phyloP scores from a whole-genome alignment of 2,888 invertebrate species.

The Sminthurides aquaticus region DNA sequence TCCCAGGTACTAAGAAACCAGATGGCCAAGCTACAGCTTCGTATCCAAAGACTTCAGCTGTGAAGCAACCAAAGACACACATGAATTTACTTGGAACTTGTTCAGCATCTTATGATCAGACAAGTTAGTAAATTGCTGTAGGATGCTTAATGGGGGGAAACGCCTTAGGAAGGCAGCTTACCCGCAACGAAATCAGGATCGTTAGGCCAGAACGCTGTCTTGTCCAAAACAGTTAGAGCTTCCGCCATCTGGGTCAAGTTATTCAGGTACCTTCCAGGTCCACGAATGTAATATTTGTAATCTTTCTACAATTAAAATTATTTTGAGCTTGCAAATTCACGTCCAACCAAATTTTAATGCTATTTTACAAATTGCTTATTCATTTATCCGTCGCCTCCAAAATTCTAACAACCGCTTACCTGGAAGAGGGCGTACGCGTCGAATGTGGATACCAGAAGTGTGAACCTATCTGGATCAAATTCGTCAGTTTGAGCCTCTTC shows the following conservation, averaged over 20 bases:
- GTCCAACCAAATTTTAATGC: too few relatives aligned
- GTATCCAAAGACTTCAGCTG: slow-evolving; percentile 40
- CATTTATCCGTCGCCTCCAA: background rate
- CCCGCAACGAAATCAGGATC: slow-evolving; percentile 43
- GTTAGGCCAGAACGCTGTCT: slow-evolving; percentile 44
- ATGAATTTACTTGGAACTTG: too few relatives aligned
- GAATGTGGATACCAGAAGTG: slow-evolving; percentile 44
- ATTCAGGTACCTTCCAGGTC: slow-evolving; percentile 25
- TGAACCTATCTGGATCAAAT: slow-evolving; percentile 32
- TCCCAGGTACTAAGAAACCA: slow-evolving; percentile 45
- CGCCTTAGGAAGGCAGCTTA: too few relatives aligned
- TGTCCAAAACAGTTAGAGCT: slow-evolving; percentile 33
- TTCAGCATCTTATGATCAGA: too few relatives aligned
- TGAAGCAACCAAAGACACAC: slow-evolving; percentile 13
- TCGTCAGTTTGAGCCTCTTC: background rate
- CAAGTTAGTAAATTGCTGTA: too few relatives aligned
- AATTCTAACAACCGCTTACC: background rate
- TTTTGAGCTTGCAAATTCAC: background rate
- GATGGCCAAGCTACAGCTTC: slow-evolving; percentile 44
- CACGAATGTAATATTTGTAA: slow-evolving; percentile 28
- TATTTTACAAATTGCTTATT: too few relatives aligned
- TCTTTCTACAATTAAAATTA: slow-evolving; percentile 15
- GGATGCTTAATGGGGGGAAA: too few relatives aligned
- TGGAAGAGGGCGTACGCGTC: slow-evolving; percentile 27
- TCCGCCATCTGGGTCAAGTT: slow-evolving; percentile 31